Conservation (phyloP, 2,888 invertebrate species). For the Plagiodera versicolora region DNA sequence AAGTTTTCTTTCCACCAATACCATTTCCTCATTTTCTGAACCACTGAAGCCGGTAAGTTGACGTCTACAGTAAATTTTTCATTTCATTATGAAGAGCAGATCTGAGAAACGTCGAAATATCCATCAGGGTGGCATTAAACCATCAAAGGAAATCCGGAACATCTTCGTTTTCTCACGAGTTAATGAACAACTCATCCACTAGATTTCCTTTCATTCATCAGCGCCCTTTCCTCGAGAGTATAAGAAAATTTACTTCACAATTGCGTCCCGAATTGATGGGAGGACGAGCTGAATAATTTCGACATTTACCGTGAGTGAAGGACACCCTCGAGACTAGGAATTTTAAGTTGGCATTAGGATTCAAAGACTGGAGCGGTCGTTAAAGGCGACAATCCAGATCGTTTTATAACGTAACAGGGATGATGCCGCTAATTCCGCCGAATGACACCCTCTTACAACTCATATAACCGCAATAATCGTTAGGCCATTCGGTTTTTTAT, state of each 20-base stretch:
- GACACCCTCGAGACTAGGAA: constrained; percentile 34
- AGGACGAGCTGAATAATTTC: constrained; percentile 36
- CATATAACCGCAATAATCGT: constrained; percentile 17
- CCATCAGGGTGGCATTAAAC: not conserved
- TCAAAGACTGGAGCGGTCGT: constrained; percentile 39
- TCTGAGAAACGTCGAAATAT: not conserved
- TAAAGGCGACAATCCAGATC: constrained; percentile 43
- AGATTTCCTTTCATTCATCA: constrained; percentile 12
- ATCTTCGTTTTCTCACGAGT: not conserved
- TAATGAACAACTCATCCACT: constrained; percentile 8
- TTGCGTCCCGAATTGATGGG: constrained; percentile 36
- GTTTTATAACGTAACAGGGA: constrained; percentile 43
- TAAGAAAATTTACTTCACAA: constrained; percentile 28
- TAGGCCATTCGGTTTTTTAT: not conserved
- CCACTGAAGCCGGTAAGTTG: too few relatives aligned
- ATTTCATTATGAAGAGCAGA: too few relatives aligned
- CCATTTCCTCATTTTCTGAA: too few relatives aligned
- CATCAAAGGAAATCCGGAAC: not conserved
- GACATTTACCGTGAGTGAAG: constrained; percentile 34
- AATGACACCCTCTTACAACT: constrained; percentile 32
- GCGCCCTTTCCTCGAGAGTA: constrained; percentile 13
- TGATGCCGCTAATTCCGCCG: constrained; percentile 37
- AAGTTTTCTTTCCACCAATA: too few relatives aligned
- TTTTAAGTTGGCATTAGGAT: constrained; percentile 44
- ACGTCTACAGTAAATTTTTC: too few relatives aligned